Evolutionary conservation across 1,140 invertebrate genomes (phyloP).

Genomic region (Megathymus violae): DNA sequence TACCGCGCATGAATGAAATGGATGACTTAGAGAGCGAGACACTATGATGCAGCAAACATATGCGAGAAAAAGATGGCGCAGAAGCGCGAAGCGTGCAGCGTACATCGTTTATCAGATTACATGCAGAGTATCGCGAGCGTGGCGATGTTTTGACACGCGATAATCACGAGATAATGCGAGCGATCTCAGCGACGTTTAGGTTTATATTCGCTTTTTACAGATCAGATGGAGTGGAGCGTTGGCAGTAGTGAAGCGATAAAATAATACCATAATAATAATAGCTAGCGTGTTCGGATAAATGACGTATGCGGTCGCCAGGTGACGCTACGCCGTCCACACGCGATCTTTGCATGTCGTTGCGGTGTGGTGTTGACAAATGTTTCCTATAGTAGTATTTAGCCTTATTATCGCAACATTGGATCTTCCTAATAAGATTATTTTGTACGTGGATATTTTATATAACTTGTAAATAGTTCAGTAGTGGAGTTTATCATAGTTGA

Average conservation of each 20-base stretch:
- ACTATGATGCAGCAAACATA: constrained; percentile 35
- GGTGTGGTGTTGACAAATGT: constrained; percentile 55
- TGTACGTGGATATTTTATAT: constrained; percentile 20
- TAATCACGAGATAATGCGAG: constrained; percentile 83
- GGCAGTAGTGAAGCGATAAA: constrained; percentile 61
- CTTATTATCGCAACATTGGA: constrained; percentile 44
- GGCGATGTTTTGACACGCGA: constrained; percentile 84
- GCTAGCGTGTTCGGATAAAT: constrained; percentile 54
- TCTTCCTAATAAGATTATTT: constrained; percentile 39
- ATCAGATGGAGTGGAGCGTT: constrained; percentile 61
- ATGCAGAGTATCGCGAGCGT: constrained; percentile 82
- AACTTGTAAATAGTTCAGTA: too few species aligned
- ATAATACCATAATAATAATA: constrained; percentile 65
- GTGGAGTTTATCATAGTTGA: too few species aligned
- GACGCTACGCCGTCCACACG: constrained; percentile 51
- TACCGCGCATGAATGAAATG: constrained; percentile 84
- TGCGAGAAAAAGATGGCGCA: constrained; percentile 53
- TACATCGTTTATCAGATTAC: constrained; percentile 84
- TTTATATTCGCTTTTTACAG: constrained; percentile 82
- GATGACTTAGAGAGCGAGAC: constrained; percentile 71
- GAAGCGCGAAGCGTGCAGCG: constrained; percentile 78
- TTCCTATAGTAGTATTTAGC: constrained; percentile 43
- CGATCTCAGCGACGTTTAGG: constrained; percentile 79
- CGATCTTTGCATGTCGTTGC: constrained; percentile 47
- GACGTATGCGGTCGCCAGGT: constrained; percentile 61